Percentiles rank a stretch among this genome's conserved stretches.
phyloP scores from a whole-genome alignment of 2,888 invertebrate genomes.

The Eretmocerus hayati region DNA sequence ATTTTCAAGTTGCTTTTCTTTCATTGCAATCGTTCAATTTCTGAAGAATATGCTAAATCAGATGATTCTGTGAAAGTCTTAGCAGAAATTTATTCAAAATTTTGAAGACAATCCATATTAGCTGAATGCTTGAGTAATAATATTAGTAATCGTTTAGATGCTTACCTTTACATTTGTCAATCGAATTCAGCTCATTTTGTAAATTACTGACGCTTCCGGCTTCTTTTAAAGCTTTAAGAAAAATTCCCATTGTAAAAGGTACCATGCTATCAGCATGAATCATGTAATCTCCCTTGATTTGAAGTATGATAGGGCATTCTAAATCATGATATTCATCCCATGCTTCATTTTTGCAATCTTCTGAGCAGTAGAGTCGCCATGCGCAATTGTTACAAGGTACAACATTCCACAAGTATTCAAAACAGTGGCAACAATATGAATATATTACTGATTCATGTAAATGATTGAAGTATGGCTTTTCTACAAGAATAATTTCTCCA shows the following conservation, averaged over 20 bases:
- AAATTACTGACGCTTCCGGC: neutral
- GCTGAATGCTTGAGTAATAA: too few species aligned
- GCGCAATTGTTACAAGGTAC: neutral
- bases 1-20: too few species aligned
- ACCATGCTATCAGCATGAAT: neutral
- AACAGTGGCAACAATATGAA: neutral
- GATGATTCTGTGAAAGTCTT: too few species aligned
- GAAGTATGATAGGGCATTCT: neutral
- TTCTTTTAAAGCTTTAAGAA: neutral
- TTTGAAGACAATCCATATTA: too few species aligned
- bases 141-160: too few species aligned
- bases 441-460: neutral
- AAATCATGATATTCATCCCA: neutral
- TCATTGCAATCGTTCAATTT: too few species aligned
- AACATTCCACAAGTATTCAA: neutral
- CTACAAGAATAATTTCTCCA: neutral
- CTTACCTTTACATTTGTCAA: neutral
- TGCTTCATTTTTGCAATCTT: neutral
- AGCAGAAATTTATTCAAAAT: too few species aligned
- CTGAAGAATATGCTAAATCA: too few species aligned
- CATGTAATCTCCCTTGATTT: neutral
- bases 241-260: neutral
- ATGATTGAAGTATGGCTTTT: neutral
- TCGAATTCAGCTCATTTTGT: neutral
- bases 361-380: neutral